Conservation (phyloP, 2,797 vertebrate genomes). For the Menidia menidia region DNA sequence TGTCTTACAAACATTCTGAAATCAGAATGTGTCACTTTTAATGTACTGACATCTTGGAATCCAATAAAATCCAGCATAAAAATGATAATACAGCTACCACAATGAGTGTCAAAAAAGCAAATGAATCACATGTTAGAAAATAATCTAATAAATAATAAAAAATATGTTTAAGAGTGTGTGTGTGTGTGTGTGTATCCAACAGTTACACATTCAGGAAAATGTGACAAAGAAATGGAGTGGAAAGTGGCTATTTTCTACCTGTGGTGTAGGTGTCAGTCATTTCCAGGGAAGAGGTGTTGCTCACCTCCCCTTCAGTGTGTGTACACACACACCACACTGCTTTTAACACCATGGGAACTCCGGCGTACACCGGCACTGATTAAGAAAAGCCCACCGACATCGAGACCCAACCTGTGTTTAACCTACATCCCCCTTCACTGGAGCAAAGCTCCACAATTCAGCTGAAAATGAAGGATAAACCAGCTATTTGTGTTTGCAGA, state of each 20-base stretch:
- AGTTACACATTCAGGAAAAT: conserved; percentile 23
- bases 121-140: too few species aligned
- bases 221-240: conserved; percentile 49
- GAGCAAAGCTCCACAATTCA: conserved; percentile 35
- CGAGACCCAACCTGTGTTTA: not conserved
- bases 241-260: conserved; percentile 42
- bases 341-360: conserved; percentile 54
- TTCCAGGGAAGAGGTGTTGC: conserved; percentile 28
- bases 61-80: too few species aligned
- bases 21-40: too few species aligned
- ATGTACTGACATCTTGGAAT: too few species aligned
- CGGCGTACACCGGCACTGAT: conserved; percentile 2
- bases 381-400: not conserved
- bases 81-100: too few species aligned
- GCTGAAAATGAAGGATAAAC: conserved; percentile 41
- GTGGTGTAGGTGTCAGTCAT: conserved; percentile 34
- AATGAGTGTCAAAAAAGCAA: too few species aligned
- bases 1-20: too few species aligned
- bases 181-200: not conserved
- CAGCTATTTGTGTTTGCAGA: conserved; percentile 12
- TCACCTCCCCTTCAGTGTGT: conserved; percentile 19
- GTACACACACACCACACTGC: conserved; percentile 47
- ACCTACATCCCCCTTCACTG: conserved; percentile 24
- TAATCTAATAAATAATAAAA: too few species aligned
- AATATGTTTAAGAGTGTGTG: not conserved